A percentile compares a stretch with the other conserved stretches of the same genome.
phyloP scores from a whole-genome alignment of 2,888 invertebrate species.

The Agriotes lineatus region DNA sequence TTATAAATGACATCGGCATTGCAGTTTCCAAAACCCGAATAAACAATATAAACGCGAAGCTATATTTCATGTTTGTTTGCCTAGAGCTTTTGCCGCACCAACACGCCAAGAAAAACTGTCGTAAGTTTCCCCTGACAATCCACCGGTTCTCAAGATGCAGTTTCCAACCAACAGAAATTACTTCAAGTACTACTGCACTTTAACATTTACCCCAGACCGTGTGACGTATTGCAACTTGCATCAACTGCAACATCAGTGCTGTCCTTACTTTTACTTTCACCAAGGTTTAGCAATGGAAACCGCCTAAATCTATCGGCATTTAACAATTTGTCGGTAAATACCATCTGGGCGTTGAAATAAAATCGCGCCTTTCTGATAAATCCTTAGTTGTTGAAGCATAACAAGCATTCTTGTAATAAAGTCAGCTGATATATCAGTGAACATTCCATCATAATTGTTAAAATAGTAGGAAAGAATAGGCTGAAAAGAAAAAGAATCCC shows the following conservation, averaged over 20 bases:
- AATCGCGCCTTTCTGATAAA: neutral
- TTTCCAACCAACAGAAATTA: no score
- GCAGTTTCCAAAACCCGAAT: neutral
- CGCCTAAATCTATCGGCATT: neutral
- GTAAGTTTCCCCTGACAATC: neutral
- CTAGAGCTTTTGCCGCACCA: constrained; percentile 5
- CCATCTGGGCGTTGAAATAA: neutral
- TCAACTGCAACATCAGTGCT: neutral
- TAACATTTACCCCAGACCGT: no score
- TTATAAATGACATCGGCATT: neutral
- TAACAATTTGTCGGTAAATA: neutral
- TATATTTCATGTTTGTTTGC: constrained; percentile 14
- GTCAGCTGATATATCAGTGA: no score
- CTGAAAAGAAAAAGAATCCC: no score
- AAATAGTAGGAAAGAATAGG: no score
- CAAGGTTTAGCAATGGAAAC: neutral
- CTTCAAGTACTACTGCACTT: no score
- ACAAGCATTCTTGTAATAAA: no score
- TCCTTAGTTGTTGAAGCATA: neutral
- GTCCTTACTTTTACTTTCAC: constrained; percentile 5
- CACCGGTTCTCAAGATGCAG: neutral
- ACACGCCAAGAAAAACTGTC: constrained; percentile 16
- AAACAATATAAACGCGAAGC: constrained; percentile 4
- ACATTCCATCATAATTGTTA: no score
- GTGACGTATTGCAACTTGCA: neutral